These are phyloP conservation scores for Myxocyprinus asiaticus DNA, from an alignment of 2,113 vertebrate species.

Conservation along the genomic window DNA sequence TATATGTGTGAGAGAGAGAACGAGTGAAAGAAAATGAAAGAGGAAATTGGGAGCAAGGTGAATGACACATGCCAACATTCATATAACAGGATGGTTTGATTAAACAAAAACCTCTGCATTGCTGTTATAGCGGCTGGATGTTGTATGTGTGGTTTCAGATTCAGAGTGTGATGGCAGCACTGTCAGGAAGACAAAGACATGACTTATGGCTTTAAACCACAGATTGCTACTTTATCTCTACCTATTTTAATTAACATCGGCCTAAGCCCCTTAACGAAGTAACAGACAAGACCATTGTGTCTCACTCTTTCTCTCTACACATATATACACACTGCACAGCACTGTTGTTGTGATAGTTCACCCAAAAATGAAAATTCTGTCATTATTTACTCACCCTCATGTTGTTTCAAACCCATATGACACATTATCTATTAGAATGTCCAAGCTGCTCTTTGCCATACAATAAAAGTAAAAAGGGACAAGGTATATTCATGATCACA, in stretches of 20 bases:
- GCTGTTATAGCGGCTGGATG: constrained; percentile 7
- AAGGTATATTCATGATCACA: no score
- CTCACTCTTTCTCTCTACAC: not conserved
- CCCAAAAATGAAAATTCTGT: no score
- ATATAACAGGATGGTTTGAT: constrained; percentile 2
- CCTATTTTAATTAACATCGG: constrained; percentile 62
- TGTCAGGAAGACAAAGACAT: constrained; percentile 30
- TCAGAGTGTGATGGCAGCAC: not conserved
- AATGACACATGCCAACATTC: constrained; percentile 4
- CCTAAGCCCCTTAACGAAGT: constrained; percentile 57
- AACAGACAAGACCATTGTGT: constrained; percentile 42
- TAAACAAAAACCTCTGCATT: constrained; percentile 13
- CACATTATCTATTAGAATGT: no score
- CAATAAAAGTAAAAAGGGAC: no score
- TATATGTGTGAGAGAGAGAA: constrained; percentile 10
- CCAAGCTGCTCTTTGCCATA: no score
- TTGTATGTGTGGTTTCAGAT: not conserved
- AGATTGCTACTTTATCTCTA: constrained; percentile 48
- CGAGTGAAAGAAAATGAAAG: not conserved
- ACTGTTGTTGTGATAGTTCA: not conserved
- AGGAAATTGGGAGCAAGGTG: constrained; percentile 7
- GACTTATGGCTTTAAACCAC: constrained; percentile 38
- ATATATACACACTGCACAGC: not conserved
- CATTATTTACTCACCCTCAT: no score
- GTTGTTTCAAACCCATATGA: no score